A percentile compares a stretch with the other conserved stretches of the same genome.
These are phyloP conservation scores for Bubo bubo DNA, from an alignment of 2,113 vertebrate species.

Conservation along the genomic window DNA sequence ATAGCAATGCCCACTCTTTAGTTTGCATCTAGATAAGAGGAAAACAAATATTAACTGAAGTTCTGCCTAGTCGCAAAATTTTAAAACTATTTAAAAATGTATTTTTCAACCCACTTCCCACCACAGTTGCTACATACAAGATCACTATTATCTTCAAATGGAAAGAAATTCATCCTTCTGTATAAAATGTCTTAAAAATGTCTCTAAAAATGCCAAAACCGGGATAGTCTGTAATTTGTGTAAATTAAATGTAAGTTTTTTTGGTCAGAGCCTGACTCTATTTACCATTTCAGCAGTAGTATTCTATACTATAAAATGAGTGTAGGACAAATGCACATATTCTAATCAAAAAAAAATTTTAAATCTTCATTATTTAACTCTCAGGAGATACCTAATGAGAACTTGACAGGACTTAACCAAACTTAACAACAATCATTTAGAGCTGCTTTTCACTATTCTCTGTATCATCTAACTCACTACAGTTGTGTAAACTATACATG, in stretches of 20 bases:
- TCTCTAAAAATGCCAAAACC: background rate
- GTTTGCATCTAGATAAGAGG: slow-evolving; percentile 77
- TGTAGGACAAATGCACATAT: background rate
- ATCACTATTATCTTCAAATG: background rate
- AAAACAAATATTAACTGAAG: background rate
- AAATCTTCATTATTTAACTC: background rate
- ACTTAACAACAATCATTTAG: background rate
- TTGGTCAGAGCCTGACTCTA: background rate
- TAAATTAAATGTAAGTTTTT: background rate
- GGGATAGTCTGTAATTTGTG: background rate
- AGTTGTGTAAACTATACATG: background rate
- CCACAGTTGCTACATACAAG: background rate
- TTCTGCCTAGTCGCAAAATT: background rate
- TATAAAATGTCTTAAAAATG: background rate
- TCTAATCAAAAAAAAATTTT: background rate
- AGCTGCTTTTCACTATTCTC: background rate
- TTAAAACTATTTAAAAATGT: background rate
- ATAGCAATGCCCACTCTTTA: slow-evolving; percentile 80
- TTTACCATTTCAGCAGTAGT: background rate
- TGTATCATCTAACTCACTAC: background rate
- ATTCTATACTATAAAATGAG: background rate
- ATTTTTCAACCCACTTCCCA: background rate
- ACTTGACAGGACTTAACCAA: background rate
- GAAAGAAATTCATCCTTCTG: background rate
- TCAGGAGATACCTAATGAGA: background rate